phyloP scores from a whole-genome alignment of 2,113 vertebrate genomes.

The Sigmodon hispidus region DNA sequence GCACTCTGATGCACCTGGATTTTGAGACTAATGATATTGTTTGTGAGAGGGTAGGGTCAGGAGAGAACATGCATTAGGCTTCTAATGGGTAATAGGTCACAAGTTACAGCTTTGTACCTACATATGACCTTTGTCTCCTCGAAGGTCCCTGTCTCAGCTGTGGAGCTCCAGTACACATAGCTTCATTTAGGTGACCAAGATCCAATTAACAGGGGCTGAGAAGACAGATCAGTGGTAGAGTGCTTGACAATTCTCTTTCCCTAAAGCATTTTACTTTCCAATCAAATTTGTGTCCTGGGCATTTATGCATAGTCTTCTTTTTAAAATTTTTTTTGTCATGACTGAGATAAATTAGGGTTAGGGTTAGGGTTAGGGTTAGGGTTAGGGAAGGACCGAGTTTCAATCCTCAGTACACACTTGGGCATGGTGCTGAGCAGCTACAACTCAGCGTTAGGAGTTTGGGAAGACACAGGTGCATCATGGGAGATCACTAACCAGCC shows the following conservation, averaged over 20 bases:
- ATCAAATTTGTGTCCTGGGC: not conserved
- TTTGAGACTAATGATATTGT: not conserved
- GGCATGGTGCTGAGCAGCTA: not conserved
- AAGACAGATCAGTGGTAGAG: not conserved
- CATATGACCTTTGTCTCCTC: not conserved
- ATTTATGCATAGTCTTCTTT: not conserved
- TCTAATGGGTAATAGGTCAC: not conserved
- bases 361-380: no score
- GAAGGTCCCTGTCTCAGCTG: not conserved
- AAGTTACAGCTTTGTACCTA: not conserved
- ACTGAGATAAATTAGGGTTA: not conserved
- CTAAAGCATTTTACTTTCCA: not conserved
- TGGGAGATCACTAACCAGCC: not conserved
- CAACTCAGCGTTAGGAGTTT: not conserved
- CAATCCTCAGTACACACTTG: not conserved
- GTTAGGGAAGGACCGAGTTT: not conserved
- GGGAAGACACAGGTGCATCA: not conserved
- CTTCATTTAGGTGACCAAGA: not conserved
- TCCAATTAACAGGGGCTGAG: not conserved
- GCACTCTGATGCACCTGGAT: not conserved
- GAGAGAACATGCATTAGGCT: not conserved
- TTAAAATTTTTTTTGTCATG: not conserved
- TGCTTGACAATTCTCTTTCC: not conserved
- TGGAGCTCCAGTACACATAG: no score
- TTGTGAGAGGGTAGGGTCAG: not conserved